Evolutionary conservation across 2,113 vertebrate genomes (phyloP).

Genomic region (Gambusia affinis): DNA sequence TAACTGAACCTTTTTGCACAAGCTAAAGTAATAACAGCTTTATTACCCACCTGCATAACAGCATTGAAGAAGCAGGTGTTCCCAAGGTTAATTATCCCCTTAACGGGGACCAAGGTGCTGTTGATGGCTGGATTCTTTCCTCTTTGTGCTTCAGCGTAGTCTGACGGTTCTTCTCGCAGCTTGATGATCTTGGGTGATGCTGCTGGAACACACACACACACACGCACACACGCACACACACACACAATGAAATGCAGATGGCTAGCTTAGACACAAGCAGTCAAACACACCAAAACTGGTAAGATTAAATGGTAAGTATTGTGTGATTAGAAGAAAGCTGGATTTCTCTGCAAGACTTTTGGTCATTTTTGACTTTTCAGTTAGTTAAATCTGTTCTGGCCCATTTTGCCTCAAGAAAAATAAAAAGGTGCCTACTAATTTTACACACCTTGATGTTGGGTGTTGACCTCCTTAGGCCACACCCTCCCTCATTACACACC

Average conservation of each 20-base stretch:
- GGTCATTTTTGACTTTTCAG: too few relatives aligned
- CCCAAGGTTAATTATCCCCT: slow-evolving; percentile 96
- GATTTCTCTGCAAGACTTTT: not conserved
- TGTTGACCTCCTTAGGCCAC: too few relatives aligned
- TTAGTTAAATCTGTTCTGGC: too few relatives aligned
- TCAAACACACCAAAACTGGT: not conserved
- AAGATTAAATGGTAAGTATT: not conserved
- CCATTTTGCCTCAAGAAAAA: too few relatives aligned
- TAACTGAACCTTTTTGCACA: not conserved
- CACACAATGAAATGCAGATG: not conserved
- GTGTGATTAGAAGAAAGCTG: not conserved
- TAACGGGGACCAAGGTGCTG: slow-evolving; percentile 85
- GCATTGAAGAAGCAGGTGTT: slow-evolving; percentile 99
- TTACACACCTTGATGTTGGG: too few relatives aligned
- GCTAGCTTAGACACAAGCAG: not conserved
- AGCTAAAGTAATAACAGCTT: not conserved
- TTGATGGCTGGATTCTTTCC: slow-evolving; percentile 79
- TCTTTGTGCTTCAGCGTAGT: slow-evolving; percentile 81
- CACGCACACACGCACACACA: slow-evolving; percentile 21
- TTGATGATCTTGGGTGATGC: slow-evolving; percentile 87
- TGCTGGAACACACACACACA: slow-evolving; percentile 67
- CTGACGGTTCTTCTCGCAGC: slow-evolving; percentile 85
- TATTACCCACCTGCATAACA: slow-evolving; percentile 90
- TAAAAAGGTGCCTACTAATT: too few relatives aligned
- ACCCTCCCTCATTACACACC: too few relatives aligned